These are phyloP conservation scores for Syngnathus floridae DNA, from an alignment of 2,113 vertebrate species.

Conservation along the genomic window DNA sequence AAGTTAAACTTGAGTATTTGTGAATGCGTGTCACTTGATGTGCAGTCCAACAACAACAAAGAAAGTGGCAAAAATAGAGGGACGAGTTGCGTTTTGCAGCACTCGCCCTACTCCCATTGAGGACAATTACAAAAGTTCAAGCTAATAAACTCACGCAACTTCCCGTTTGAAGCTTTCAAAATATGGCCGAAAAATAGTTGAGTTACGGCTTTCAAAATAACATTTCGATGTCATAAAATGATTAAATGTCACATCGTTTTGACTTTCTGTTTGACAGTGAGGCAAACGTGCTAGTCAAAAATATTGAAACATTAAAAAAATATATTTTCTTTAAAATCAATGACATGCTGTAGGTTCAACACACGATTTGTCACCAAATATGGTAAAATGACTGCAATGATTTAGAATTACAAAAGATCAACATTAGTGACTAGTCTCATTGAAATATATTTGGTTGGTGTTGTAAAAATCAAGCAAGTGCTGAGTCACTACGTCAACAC, in stretches of 20 bases:
- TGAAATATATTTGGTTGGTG: neutral
- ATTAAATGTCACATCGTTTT: too few relatives aligned
- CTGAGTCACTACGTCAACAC: neutral
- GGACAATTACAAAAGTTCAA: neutral
- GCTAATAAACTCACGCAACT: neutral
- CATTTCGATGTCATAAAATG: neutral
- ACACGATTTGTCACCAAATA: too few relatives aligned
- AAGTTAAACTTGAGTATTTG: neutral
- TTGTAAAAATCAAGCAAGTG: neutral
- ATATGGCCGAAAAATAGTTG: neutral
- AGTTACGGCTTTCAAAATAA: too few relatives aligned
- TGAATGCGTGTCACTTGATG: neutral
- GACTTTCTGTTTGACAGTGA: too few relatives aligned
- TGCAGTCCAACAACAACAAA: slow-evolving; percentile 22
- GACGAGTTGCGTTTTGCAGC: slow-evolving; percentile 15
- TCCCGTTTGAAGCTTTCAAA: neutral
- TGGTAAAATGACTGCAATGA: too few relatives aligned
- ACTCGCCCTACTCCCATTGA: slow-evolving; percentile 18
- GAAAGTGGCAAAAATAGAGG: slow-evolving; percentile 17
- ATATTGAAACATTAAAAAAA: too few relatives aligned
- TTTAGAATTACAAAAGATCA: too few relatives aligned
- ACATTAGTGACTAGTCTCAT: neutral
- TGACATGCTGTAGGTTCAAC: too few relatives aligned
- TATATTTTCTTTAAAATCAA: too few relatives aligned
- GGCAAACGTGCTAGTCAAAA: too few relatives aligned